Conservation (phyloP, 2,113 vertebrate genomes). For the Proteles cristata region DNA sequence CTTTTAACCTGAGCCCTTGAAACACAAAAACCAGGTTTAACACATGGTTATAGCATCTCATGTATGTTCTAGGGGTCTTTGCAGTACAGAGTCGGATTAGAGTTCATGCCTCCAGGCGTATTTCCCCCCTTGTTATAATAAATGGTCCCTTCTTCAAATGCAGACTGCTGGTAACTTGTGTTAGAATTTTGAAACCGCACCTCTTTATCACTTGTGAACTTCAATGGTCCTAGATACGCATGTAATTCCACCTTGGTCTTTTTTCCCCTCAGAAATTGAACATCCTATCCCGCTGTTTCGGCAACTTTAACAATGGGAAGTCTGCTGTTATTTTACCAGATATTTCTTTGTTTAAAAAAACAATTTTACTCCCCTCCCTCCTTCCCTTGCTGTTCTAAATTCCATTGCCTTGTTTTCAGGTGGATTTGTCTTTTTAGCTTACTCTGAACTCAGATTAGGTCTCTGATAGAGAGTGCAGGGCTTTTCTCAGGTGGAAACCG, state of each 20-base stretch:
- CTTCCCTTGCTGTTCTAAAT: background rate
- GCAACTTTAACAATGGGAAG: background rate
- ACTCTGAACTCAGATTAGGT: background rate
- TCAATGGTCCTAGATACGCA: too few relatives aligned
- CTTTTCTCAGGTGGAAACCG: background rate
- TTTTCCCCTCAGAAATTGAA: background rate
- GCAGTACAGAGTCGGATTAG: background rate
- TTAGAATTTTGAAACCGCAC: background rate
- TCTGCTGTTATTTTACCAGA: background rate
- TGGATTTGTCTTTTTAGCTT: background rate
- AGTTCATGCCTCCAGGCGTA: rapidly evolving
- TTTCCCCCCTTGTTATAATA: background rate
- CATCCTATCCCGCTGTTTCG: background rate
- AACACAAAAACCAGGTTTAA: background rate
- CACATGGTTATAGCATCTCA: background rate
- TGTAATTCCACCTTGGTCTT: background rate
- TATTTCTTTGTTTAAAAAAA: background rate
- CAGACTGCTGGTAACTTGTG: background rate
- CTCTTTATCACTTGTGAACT: background rate
- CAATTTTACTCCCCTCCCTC: background rate
- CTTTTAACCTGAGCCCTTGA: background rate
- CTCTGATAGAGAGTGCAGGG: too few relatives aligned
- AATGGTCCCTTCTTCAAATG: too few relatives aligned
- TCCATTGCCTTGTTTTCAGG: background rate
- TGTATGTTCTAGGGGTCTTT: background rate